Evolutionary conservation across 2,888 invertebrate genomes (phyloP).

Genomic region (Drosophila demipolita): DNA sequence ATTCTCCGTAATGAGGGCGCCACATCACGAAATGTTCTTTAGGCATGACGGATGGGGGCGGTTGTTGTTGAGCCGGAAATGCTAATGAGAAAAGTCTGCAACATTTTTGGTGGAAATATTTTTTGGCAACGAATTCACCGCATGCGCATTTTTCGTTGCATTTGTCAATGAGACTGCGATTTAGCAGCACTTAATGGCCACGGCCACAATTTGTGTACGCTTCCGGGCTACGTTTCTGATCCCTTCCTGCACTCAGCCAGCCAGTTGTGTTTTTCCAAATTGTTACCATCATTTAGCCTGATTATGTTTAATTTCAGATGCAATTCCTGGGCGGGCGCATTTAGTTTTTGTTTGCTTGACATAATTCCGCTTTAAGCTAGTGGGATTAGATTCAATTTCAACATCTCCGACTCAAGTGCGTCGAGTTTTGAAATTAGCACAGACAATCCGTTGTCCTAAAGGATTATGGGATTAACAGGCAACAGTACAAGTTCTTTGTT

Average conservation of each 20-base stretch:
- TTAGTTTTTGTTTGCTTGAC: background rate
- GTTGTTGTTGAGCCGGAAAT: slow-evolving; percentile 48
- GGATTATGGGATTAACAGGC: slow-evolving; percentile 69
- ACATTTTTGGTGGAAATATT: slow-evolving; percentile 47
- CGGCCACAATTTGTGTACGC: slow-evolving; percentile 5
- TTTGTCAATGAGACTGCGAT: slow-evolving; percentile 32
- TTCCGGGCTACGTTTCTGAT: background rate
- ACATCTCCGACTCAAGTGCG: background rate
- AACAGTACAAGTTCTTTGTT: slow-evolving; percentile 62
- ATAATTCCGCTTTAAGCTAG: slow-evolving; percentile 30
- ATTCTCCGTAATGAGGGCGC: slow-evolving; percentile 21
- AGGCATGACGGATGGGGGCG: background rate
- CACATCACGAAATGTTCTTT: slow-evolving; percentile 45
- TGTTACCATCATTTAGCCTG: slow-evolving; percentile 43
- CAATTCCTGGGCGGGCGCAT: slow-evolving; percentile 10
- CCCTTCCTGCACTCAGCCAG: background rate
- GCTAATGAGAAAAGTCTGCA: slow-evolving; percentile 64
- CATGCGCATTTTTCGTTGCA: slow-evolving; percentile 29
- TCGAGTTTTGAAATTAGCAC: slow-evolving; percentile 16
- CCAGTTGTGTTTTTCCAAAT: slow-evolving; percentile 11
- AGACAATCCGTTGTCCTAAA: slow-evolving; percentile 56
- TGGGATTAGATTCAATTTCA: slow-evolving; percentile 34
- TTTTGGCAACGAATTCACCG: slow-evolving; percentile 45
- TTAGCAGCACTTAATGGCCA: slow-evolving; percentile 32
- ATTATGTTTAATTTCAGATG: slow-evolving; percentile 52